These are phyloP conservation scores for Yasuhikotakia modesta DNA, from an alignment of 2,797 vertebrate species.

Conservation along the genomic window DNA sequence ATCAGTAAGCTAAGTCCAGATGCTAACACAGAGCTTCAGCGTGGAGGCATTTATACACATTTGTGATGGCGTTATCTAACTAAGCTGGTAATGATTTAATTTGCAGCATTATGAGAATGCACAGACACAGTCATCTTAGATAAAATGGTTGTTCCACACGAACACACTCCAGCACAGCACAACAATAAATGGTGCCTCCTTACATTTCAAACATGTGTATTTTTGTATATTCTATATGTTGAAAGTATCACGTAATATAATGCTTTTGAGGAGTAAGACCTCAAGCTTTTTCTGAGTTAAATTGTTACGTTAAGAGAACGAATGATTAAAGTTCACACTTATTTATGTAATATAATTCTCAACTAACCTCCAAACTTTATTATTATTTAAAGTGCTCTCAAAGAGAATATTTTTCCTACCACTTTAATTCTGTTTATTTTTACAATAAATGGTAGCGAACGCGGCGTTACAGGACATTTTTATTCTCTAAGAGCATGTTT, in stretches of 20 bases:
- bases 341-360: background rate
- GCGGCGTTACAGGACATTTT: background rate
- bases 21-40: slow-evolving; percentile 16
- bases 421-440: slow-evolving; percentile 3
- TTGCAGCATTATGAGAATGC: slow-evolving; percentile 26
- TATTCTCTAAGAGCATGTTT: background rate
- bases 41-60: slow-evolving; percentile 17
- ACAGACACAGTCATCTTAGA: slow-evolving; percentile 15
- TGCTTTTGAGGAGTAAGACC: background rate
- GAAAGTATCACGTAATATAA: slow-evolving; percentile 5
- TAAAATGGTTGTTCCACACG: slow-evolving; percentile 1
- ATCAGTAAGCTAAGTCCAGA: slow-evolving; percentile 39
- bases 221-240: background rate
- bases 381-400: background rate
- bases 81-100: slow-evolving; percentile 31
- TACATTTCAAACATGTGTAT: background rate
- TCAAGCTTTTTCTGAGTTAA: slow-evolving; percentile 22
- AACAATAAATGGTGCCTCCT: background rate
- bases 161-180: background rate
- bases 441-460: background rate
- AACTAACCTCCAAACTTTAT: no score
- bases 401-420: slow-evolving; percentile 4
- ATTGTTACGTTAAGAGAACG: slow-evolving; percentile 6
- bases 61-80: slow-evolving; percentile 24
- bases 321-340: slow-evolving; percentile 13